Conservation (phyloP, 2,888 invertebrate genomes). For the Myathropa florea region DNA sequence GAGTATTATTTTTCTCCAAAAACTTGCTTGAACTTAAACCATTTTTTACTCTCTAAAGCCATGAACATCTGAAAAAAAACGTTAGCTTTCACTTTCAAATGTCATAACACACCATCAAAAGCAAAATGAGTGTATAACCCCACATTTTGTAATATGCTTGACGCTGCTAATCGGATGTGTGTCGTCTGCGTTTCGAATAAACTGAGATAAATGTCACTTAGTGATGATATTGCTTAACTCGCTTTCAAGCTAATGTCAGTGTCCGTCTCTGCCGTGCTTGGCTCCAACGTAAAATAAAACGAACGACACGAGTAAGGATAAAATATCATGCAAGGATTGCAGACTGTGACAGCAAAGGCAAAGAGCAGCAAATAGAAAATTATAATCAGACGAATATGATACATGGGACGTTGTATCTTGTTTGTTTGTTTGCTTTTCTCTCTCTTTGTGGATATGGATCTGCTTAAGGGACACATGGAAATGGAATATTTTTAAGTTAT, state of each 20-base stretch:
- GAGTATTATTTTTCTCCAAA: too few relatives aligned
- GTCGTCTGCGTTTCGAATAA: not conserved
- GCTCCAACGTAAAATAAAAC: not conserved
- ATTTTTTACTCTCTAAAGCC: too few relatives aligned
- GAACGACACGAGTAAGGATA: not conserved
- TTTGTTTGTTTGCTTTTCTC: not conserved
- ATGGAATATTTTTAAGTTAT: too few relatives aligned
- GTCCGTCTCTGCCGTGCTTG: not conserved
- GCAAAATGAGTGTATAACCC: not conserved
- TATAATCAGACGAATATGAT: not conserved
- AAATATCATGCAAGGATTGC: not conserved
- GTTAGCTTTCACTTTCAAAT: conserved; percentile 55
- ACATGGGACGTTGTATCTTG: not conserved
- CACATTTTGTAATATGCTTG: not conserved
- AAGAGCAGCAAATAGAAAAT: not conserved
- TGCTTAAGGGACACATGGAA: too few relatives aligned
- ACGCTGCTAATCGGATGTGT: not conserved
- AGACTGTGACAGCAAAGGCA: not conserved
- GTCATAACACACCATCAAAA: conserved; percentile 42
- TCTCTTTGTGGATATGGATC: too few relatives aligned
- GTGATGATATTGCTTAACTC: conserved; percentile 28
- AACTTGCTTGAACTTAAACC: too few relatives aligned
- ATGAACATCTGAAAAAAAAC: too few relatives aligned
- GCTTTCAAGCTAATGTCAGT: not conserved
- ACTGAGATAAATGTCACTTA: conserved; percentile 52